Percentiles rank a stretch among this genome's conserved stretches.
Conservation (phyloP, 53 echinoderm and acorn worm genomes). For the Apostichopus leukothele region DNA sequence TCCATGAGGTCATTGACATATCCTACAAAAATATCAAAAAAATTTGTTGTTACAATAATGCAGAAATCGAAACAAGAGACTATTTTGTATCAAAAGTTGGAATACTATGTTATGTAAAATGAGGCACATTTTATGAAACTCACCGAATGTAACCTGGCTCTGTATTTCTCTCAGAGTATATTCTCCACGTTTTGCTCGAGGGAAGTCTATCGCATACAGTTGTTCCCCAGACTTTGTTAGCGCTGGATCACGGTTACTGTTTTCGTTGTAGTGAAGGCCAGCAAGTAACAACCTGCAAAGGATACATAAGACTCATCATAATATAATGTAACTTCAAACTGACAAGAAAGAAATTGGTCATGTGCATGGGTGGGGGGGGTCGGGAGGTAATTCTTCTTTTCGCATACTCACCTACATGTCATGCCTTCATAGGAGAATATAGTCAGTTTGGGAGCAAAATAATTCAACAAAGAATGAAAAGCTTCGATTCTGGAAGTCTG, state of each 20-base stretch:
- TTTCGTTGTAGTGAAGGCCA: slow-evolving; percentile 5
- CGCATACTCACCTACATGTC: not conserved
- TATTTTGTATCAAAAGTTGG: too few species aligned
- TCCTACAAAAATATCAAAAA: not conserved
- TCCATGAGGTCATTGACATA: slow-evolving; percentile 41
- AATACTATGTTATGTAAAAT: too few species aligned
- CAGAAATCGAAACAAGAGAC: not conserved
- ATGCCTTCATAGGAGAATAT: slow-evolving; percentile 24
- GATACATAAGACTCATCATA: too few species aligned
- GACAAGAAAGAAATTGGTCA: not conserved
- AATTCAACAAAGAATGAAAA: slow-evolving; percentile 11
- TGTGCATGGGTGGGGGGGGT: not conserved
- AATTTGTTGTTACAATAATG: not conserved
- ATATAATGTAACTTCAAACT: not conserved
- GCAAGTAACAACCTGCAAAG: not conserved
- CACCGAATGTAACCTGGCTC: slow-evolving; percentile 13
- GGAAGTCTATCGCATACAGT: slow-evolving; percentile 6
- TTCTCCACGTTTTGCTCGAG: slow-evolving; percentile 32
- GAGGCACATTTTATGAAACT: not conserved
- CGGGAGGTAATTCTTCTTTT: too few species aligned
- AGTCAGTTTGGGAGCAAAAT: slow-evolving; percentile 25
- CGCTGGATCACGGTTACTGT: not conserved
- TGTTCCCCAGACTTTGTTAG: not conserved
- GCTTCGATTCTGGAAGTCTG: slow-evolving; percentile 4
- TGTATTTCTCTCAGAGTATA: slow-evolving; percentile 26